A percentile compares a stretch with the other conserved stretches of the same genome.
Conservation (phyloP, 53 echinoderm and acorn worm species). For the Mesocentrotus franciscanus region DNA sequence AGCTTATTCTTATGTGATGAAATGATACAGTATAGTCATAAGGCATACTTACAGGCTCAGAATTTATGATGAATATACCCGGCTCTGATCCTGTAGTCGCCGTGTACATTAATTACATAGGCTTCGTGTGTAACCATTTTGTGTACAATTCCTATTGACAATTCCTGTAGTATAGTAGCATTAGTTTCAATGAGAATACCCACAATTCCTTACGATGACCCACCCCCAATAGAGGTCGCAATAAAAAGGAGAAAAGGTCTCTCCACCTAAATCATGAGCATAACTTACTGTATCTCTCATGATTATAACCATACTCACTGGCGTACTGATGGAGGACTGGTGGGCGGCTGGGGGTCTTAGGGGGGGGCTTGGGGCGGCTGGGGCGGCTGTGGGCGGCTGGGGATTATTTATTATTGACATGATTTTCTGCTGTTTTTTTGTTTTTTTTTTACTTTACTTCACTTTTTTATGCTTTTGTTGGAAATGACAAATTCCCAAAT, state of each 20-base stretch:
- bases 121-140: conserved; percentile 4
- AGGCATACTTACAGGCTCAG: conserved; percentile 17
- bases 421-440: no score
- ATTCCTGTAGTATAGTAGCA: neutral
- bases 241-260: neutral
- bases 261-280: no score
- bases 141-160: conserved; percentile 34
- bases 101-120: neutral
- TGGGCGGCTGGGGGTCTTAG: no score
- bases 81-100: neutral
- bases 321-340: no score
- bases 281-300: no score
- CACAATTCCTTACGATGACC: conserved; percentile 69
- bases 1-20: neutral
- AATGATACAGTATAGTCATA: neutral
- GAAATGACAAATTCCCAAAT: no score
- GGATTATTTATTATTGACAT: no score
- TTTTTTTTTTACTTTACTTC: no score
- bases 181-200: conserved; percentile 57
- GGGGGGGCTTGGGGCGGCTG: no score
- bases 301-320: no score
- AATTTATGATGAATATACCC: neutral
- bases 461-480: no score
- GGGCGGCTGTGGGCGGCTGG: no score
- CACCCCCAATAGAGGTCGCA: conserved; percentile 70